Conservation (phyloP, 2,113 vertebrate genomes). For the Etheostoma spectabile region DNA sequence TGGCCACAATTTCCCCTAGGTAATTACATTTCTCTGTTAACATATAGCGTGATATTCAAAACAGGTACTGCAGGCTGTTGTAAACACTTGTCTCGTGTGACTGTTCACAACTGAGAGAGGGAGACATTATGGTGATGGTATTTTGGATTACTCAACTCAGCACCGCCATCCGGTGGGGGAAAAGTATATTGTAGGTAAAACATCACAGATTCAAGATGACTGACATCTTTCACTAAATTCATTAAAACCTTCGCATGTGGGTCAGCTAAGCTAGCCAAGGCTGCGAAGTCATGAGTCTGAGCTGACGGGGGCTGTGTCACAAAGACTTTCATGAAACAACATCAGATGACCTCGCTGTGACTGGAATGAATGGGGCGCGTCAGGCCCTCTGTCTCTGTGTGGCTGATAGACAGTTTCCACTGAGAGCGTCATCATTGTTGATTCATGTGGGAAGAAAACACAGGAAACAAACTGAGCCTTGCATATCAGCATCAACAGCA, state of each 20-base stretch:
- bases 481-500: conserved; percentile 30
- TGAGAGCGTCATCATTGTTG: conserved; percentile 23
- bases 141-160: conserved; percentile 24
- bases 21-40: background rate
- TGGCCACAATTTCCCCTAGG: background rate
- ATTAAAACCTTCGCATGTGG: background rate
- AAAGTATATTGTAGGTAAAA: conserved; percentile 9
- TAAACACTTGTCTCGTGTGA: background rate
- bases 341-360: conserved; percentile 70
- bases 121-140: background rate
- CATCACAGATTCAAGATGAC: background rate
- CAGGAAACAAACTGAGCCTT: conserved; percentile 49
- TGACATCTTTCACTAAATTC: background rate
- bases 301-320: conserved; percentile 28
- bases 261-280: background rate
- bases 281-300: background rate
- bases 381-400: conserved; percentile 37
- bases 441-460: conserved; percentile 37
- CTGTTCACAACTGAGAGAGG: conserved; percentile 7
- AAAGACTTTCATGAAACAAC: conserved; percentile 31
- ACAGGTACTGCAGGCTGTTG: background rate
- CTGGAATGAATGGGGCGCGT: conserved; percentile 55
- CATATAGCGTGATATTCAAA: background rate
- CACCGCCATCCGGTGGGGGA: conserved; percentile 50
- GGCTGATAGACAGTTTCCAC: conserved; percentile 52